These are phyloP conservation scores for Melanotaenia nigrans DNA, from an alignment of 2,797 vertebrate genomes.

Conservation along the genomic window DNA sequence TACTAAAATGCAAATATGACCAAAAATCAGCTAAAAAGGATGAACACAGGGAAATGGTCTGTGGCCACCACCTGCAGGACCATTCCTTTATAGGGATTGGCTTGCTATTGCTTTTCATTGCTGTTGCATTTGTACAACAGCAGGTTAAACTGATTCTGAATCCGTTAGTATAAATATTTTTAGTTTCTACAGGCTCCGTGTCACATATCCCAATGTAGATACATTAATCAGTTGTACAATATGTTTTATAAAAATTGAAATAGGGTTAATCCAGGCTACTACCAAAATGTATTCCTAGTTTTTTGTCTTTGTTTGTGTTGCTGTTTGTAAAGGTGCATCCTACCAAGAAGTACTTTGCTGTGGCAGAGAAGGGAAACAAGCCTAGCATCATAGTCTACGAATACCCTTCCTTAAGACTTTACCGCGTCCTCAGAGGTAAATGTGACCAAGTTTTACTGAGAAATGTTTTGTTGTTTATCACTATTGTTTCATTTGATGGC, in stretches of 20 bases:
- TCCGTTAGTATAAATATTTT: not conserved
- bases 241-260: not conserved
- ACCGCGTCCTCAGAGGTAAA: conserved; percentile 89
- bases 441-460: rapidly evolving
- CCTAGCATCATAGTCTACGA: conserved; percentile 91
- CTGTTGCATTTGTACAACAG: too few species aligned
- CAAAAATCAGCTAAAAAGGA: too few species aligned
- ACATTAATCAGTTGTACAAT: not conserved
- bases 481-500: not conserved
- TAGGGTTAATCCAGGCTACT: not conserved
- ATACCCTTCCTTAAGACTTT: conserved; percentile 86
- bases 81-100: too few species aligned
- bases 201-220: not conserved
- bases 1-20: too few species aligned
- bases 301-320: conserved; percentile 9
- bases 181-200: not conserved
- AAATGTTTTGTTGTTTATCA: rapidly evolving
- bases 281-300: not conserved
- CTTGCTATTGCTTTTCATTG: too few species aligned
- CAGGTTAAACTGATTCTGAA: too few species aligned
- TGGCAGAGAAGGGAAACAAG: conserved; percentile 91
- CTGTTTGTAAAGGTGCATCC: conserved; percentile 86
- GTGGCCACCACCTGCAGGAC: too few species aligned
- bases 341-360: conserved; percentile 83
- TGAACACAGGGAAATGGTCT: too few species aligned